phyloP scores from a whole-genome alignment of 2,888 invertebrate genomes.

The Catocala sponsa region DNA sequence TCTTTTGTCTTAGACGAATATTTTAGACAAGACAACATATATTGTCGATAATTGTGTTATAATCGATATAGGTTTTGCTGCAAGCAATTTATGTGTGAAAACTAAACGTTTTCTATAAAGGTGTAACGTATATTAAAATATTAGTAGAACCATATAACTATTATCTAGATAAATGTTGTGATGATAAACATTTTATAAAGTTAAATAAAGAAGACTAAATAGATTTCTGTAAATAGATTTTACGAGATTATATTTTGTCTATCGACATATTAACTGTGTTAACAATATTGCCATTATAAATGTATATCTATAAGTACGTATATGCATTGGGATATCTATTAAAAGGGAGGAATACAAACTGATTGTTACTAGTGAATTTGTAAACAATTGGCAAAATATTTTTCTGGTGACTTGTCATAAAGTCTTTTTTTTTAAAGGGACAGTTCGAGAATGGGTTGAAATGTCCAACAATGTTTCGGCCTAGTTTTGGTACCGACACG shows the following conservation, averaged over 20 bases:
- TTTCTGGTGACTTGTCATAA: no score
- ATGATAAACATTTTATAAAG: neutral
- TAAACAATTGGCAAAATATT: no score
- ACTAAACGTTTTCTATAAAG: slow-evolving; percentile 4
- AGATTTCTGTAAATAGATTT: slow-evolving; percentile 4
- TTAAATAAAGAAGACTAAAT: neutral
- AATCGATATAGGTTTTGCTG: slow-evolving; percentile 15
- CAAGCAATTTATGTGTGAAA: slow-evolving; percentile 13
- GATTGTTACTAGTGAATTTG: no score
- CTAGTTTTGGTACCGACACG: no score
- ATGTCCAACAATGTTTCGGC: no score
- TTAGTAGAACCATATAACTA: neutral
- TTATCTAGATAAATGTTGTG: neutral
- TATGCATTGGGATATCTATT: neutral
- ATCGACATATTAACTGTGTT: slow-evolving; percentile 15
- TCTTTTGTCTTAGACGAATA: slow-evolving; percentile 17
- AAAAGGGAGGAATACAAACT: no score
- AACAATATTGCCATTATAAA: slow-evolving; percentile 10
- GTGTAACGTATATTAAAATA: slow-evolving; percentile 10
- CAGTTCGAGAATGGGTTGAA: no score
- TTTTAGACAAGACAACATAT: neutral
- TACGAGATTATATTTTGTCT: slow-evolving; percentile 27
- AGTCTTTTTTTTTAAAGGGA: no score
- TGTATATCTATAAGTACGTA: slow-evolving; percentile 5
- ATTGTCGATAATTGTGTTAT: neutral